phyloP scores from a whole-genome alignment of 2,888 invertebrate genomes.

The Ischnura elegans region DNA sequence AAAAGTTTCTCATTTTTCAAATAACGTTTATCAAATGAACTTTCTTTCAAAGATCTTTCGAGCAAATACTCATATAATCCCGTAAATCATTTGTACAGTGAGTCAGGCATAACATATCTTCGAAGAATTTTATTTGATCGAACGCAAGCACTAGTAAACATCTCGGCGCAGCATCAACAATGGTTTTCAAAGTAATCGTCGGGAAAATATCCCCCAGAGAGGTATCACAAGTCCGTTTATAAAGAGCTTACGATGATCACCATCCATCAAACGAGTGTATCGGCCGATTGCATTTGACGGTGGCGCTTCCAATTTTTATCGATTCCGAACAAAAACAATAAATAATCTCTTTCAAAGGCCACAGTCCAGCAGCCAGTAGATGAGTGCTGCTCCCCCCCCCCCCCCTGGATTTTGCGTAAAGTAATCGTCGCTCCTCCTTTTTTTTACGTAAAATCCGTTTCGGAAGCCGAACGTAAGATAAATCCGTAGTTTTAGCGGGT shows the following conservation, averaged over 20 bases:
- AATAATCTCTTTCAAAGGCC: neutral
- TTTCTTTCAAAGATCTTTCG: no score
- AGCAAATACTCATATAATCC: no score
- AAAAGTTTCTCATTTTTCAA: no score
- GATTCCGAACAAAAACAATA: neutral
- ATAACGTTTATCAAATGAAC: no score
- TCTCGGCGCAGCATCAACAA: no score
- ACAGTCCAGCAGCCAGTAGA: neutral
- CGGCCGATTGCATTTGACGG: neutral
- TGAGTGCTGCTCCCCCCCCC: no score
- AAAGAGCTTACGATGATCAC: neutral
- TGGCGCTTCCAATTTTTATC: neutral
- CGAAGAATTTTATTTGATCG: no score
- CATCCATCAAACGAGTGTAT: neutral
- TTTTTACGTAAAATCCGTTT: neutral
- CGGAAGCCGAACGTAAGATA: neutral
- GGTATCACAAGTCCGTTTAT: neutral
- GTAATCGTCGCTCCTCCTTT: neutral
- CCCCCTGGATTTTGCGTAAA: neutral
- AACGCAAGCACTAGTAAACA: no score
- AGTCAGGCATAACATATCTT: no score
- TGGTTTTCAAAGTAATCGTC: no score
- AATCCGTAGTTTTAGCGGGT: neutral
- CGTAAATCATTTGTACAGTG: no score
- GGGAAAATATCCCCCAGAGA: neutral